A percentile compares a stretch with the other conserved stretches of the same genome.
These are phyloP conservation scores for Caenorhabditis panamensis DNA, from an alignment of 2,888 invertebrate species.

Conservation along the genomic window DNA sequence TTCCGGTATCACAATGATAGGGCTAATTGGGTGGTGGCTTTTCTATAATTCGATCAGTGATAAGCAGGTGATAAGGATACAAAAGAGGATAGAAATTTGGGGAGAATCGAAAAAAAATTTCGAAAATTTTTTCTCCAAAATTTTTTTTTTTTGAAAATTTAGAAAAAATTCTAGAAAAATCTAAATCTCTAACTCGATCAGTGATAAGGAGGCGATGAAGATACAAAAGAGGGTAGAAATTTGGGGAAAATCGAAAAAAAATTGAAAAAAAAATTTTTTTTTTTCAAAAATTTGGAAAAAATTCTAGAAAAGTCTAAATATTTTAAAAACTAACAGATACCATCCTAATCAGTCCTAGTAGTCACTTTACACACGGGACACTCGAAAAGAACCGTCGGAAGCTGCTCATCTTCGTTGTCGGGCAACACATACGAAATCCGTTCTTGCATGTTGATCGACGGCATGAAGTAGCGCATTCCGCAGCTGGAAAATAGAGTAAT, in stretches of 20 bases:
- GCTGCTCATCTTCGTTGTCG: conserved; percentile 21
- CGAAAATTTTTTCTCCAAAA: background rate
- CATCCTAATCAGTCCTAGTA: conserved; percentile 9
- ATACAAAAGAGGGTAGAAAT: too few species aligned
- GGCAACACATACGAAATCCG: conserved; percentile 44
- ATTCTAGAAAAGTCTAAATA: background rate
- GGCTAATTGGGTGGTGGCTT: too few species aligned
- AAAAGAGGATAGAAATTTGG: too few species aligned
- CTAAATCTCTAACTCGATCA: too few species aligned
- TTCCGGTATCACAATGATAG: background rate
- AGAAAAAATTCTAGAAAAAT: background rate
- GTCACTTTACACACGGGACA: conserved; percentile 52
- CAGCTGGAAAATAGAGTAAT: conserved; percentile 38
- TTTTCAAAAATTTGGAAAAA: too few species aligned
- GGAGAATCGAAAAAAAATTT: background rate
- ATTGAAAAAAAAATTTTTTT: background rate
- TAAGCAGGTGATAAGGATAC: background rate
- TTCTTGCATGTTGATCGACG: conserved; percentile 41
- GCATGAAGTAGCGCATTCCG: conserved; percentile 50
- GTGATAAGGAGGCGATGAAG: too few species aligned
- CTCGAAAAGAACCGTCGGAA: conserved; percentile 47
- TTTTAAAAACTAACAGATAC: background rate
- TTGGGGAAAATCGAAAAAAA: background rate
- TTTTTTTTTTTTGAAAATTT: background rate
- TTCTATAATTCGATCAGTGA: conserved; percentile 2